Evolutionary conservation across 2,113 vertebrate species (phyloP).

Genomic region (Pungitius pungitius): DNA sequence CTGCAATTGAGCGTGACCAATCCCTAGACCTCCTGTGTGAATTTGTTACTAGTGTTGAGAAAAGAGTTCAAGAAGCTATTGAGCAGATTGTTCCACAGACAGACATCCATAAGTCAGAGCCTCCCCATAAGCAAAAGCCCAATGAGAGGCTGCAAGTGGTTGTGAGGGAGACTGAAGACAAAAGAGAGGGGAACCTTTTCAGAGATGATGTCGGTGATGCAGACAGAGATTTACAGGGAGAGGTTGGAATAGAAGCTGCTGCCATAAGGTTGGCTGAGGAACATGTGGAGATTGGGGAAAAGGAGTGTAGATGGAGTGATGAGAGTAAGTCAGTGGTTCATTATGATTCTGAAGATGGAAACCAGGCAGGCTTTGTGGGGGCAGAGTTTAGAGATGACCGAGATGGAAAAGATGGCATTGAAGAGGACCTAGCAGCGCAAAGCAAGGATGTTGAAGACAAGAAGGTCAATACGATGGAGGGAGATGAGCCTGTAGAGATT

Average conservation of each 20-base stretch:
- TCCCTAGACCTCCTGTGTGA: constrained; percentile 70
- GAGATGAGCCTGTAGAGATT: constrained; percentile 13
- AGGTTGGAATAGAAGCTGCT: background rate
- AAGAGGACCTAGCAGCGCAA: background rate
- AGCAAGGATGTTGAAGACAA: background rate
- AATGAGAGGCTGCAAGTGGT: background rate
- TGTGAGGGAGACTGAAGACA: background rate
- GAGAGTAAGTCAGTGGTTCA: background rate
- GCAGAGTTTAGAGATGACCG: background rate
- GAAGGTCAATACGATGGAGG: background rate
- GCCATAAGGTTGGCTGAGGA: background rate
- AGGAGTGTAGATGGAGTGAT: background rate
- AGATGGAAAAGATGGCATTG: background rate
- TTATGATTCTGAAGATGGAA: background rate
- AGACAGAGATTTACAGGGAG: background rate
- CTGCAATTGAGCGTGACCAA: constrained; percentile 40
- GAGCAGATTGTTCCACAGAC: constrained; percentile 55
- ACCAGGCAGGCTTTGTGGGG: background rate
- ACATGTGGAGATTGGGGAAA: background rate
- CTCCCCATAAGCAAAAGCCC: background rate
- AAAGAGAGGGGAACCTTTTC: background rate
- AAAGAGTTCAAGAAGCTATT: constrained; percentile 73
- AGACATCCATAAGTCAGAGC: constrained; percentile 5
- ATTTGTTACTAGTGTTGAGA: constrained; percentile 74
- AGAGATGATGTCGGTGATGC: background rate